Evolutionary conservation across 1,140 invertebrate species (phyloP), one percentile per base, ranked within the genome.

Genomic region (Chironomus striatipennis): DNA sequence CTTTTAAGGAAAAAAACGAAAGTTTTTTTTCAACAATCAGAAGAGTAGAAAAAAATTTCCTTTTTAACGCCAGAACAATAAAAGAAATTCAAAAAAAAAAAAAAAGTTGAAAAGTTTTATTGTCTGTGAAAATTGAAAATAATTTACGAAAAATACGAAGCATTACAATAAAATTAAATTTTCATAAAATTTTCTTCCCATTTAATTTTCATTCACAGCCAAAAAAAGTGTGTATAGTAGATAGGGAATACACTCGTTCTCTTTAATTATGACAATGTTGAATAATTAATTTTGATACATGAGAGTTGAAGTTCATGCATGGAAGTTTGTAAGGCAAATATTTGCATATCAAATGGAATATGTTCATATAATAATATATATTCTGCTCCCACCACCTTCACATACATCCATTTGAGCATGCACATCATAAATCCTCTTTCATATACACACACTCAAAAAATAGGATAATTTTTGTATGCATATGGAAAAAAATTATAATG

Each of bases 141-240:
- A 21, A 70, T 70, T 70, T 9, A 70, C 18, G 65, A 70, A 21
- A 17, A 57, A 57, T 57, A 57, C n/a, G n/a, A n/a, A n/a, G n/a
- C n/a, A n/a, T n/a, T n/a, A n/a, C n/a, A 57, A 57, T n/a, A 70
- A 70, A 70, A 70, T 70, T 70, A 70, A 70, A 70, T 70, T 70
- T 70, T 9, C 47, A 57, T 5, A 15, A 57, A 5, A 57, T n/a
- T 57, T 47, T 47, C 15, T 47, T 47, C 8, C 9, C 18, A 12
- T 18, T 70, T 70, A 70, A 70, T 70, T 70, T 70, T 70, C 47
- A 57, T 12, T 57, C 65, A 20, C 18, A 18, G 20, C 18, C 47
- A n/a, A n/a, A 57, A 57, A 57, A 57, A 4, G 9, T 12, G n/a
- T 1, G n/a, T 57, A 12, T 57, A n/a, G n/a, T 8, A 12, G n/a